Base-by-base conservation (phyloP, 2,797 vertebrate genomes). In the Sebastes miniatus region DNA sequence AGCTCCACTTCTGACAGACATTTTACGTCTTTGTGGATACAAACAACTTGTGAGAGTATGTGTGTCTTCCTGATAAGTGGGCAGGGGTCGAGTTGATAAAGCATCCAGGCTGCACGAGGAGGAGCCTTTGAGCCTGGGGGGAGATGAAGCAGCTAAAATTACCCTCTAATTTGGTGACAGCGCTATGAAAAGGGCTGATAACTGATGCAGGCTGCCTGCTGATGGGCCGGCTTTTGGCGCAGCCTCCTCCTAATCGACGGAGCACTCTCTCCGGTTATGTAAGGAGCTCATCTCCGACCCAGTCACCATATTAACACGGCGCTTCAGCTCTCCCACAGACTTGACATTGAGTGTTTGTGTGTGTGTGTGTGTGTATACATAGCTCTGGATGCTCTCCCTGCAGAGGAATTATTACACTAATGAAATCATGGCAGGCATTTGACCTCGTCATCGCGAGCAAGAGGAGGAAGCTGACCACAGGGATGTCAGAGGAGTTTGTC, bases 391-490 rank as follows among this genome's bases (percentile, higher is more conserved):
- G 76, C 80, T 81, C 76, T 86, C 90, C 76, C 86, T 85, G 73
- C 85, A 78, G 64, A 83, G 83, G 81, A 91, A 91, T 93, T 83
- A 90, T 89, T 67, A 88, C 76, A 67, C 89, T 92, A 94, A 95
- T 93, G 89, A 93, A 95, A 95, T 93, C 88, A 91, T 83, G 89
- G 83, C 83, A 92, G 88, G 91, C 84, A 91, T 95, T 91, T 91
- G 89, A 93, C 91, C 91, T 88, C 84, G 64, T 93, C 91, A 84
- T 93, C 91, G 84, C 84, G 69, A 84, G 83, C 76, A 77, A 58
- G 65, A 87, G 78, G 82, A 83, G 69, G 77, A 79, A 77, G 80
- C 83, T 86, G 87, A 89, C 79, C 86, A 90, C 77, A 83, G 73
- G 66, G 79, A 90, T 85, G 84, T 76, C 65, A 81, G 90, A 86